Evolutionary conservation across 1,140 invertebrate species (phyloP), one percentile per base, ranked within the genome.

Genomic region (Euborellia annulipes): DNA sequence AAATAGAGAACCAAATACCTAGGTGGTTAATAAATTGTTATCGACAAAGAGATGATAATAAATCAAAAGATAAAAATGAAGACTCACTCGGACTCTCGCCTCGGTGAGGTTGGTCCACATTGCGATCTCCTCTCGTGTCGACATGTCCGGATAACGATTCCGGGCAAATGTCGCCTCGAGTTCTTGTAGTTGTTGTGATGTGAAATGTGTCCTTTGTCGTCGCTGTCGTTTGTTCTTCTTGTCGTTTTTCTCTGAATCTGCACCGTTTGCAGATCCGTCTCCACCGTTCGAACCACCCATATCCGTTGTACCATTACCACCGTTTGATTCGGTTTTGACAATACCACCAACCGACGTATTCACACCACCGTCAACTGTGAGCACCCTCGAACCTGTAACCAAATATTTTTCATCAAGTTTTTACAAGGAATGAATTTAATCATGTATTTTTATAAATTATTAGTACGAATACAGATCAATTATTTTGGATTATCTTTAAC

Each of bases 31-130:
- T n/a, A n/a, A n/a, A n/a, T n/a, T n/a, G n/a, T n/a, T n/a, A n/a
- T n/a, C n/a, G n/a, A n/a, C n/a, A n/a, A n/a, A n/a, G n/a, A n/a
- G n/a, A n/a, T n/a, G n/a, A n/a, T n/a, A n/a, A n/a, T n/a, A n/a
- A n/a, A n/a, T n/a, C n/a, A n/a, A n/a, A n/a, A n/a, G n/a, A n/a
- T n/a, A n/a, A n/a, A n/a, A n/a, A n/a, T n/a, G n/a, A n/a, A 9
- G 16, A 76, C 91, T 88, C 67, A 98, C 95, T 78, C 95, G 78
- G 57, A 98, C 94, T 73, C 94, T 73, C 13, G 94, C 89, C 68
- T 98, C 95, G 1, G 92, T 95, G 30, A 98, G 76, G 66, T 91
- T 95, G 48, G 93, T 98, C 92, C 92, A 98, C 76, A 94, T 90
- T 14, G 94, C 91, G 51, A 98, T 98, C 64, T 98, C 94, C 65